Base-by-base conservation (phyloP, 2,888 invertebrate species). In the Drosophila hamatofila region DNA sequence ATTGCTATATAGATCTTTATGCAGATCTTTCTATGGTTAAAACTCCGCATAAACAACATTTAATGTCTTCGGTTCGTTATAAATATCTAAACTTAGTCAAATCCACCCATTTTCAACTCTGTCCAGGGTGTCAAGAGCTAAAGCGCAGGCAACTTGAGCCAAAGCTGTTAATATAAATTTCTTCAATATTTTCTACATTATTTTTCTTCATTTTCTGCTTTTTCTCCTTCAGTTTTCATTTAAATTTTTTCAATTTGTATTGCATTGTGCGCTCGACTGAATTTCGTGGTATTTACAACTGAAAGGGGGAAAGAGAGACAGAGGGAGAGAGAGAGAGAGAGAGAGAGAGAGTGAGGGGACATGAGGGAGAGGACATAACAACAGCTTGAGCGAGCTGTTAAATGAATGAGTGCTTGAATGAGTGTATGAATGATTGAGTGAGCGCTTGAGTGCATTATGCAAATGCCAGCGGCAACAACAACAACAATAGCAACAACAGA, bases 361-460 rank as follows among this genome's bases (percentile, higher is more conserved):
- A 18, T 14, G 59, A n/a, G 52, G 14, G 46, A 7, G 42, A 7
- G 42, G 42, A 23, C 82, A 79, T 79, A 69, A 67, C 82, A 81
- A 62, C 78, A 76, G 52, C 60, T 71, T 68, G 58, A 59, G 54
- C 58, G 61, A 61, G 21, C 61, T 76, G 56, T 54, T 72, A 58
- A 77, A 57, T 58, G 62, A 71, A 49, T 56, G 64, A 64, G 12
- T 42, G 64, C 25, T 18, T 64, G 65, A 72, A 23, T 64, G 62
- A 63, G 37, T 70, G 85, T 66, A 41, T 72, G 65, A 77, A 48
- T 81, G 76, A 68, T 48, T 66, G 73, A 74, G 23, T 61, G 72
- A 46, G 59, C 65, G 75, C 64, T 60, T 52, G 71, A 79, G 56
- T 82, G 80, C 73, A 61, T 79, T 80, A 73, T 81, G 81, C 82